Base-by-base conservation (phyloP, 92 coral and sea anemone species). In the Porites evermanni region DNA sequence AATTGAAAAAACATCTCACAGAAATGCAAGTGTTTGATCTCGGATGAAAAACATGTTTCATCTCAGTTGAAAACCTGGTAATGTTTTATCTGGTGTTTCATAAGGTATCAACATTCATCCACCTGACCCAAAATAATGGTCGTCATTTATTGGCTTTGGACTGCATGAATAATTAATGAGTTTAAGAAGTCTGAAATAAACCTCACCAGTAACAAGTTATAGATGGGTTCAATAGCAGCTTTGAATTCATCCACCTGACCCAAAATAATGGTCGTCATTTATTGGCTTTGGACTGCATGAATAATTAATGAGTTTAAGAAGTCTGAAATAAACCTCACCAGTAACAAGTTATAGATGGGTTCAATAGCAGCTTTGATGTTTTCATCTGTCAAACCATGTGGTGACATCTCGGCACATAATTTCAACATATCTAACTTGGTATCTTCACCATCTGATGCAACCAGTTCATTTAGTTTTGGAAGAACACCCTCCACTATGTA, bases 361-460 rank as follows among this genome's bases (percentile, higher is more conserved):
- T 95, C 98, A 26, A 95, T 66, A 63, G 98, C 90, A 17, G 94
- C 70, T 79, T 95, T 95, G 19, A 93, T 65, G 53, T 91, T 91
- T 52, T 95, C 99, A 24, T 95, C 99, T 67, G 94, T 85, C 23
- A 95, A 83, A 12, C 90, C 88, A 84, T 94, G 94, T 0, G 99
- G 91, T 7, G 98, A 91, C 93, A 97, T 95, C 89, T 97, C 99
- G 1, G 99, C 98, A 72, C 92, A 89, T 72, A 95, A 83, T 81
- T 95, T 97, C 60, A 95, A 76, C 70, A 97, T 79, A 59, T 97
- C 99, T 3, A 97, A 82, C 75, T 97, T 97, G 23, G 82, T 74
- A 12, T 97, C 99, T 26, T 91, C 97, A 71, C 91, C 94, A 65
- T 93, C 98, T 50, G 93, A 69, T 24, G 71, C 61, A 56, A 66